Evolutionary conservation across 2,888 invertebrate genomes (phyloP), one percentile per base, ranked within the genome.

Genomic region (Kuschelorhynchus macadamiae): DNA sequence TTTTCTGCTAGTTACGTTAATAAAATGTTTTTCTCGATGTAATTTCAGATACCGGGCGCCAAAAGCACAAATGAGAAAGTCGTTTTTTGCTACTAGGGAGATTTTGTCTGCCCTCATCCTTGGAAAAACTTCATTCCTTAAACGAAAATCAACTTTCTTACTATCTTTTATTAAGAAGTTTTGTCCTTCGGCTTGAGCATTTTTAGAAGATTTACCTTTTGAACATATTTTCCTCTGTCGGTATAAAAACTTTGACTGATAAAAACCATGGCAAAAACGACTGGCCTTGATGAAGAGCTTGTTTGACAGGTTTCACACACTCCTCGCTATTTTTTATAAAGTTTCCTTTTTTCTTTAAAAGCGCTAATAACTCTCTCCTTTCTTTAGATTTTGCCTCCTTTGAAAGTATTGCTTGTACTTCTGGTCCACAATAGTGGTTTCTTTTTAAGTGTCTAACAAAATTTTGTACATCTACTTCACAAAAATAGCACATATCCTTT

Each of bases 11-110:
- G 46, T 20, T 42, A 47, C 16, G 25, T 18, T 59, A 12, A 71
- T 18, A 18, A 53, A 65, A 61, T 70, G 66, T 60, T 65, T 68
- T 36, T 65, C 65, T 7, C 52, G 25, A 20, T 39, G 52, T 14
- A 20, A 20, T 12, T 52, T 52, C 5, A 52, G 17, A 52, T 52
- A 52, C 17, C 73, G 42, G 4, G 72, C 71, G 1, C 68, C 74
- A 68, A 63, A 74, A n/a, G 69, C 71, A 46, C 70, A 59, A 32
- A 70, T 66, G 0, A 70, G n/a, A 7, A 17, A 8, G 32, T 68
- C 60, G 20, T 20, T 59, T 42, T 64, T 68, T 1, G 68, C 68
- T 0, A 7, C 41, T 0, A 71, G 9, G 8, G 60, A 60, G 7
- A 67, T 53, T 4, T 49, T 36, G 41, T 71, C 71, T 32, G 71